phyloP scores from a whole-genome alignment of 2,113 vertebrate genomes.

The Amphiprion ocellaris region DNA sequence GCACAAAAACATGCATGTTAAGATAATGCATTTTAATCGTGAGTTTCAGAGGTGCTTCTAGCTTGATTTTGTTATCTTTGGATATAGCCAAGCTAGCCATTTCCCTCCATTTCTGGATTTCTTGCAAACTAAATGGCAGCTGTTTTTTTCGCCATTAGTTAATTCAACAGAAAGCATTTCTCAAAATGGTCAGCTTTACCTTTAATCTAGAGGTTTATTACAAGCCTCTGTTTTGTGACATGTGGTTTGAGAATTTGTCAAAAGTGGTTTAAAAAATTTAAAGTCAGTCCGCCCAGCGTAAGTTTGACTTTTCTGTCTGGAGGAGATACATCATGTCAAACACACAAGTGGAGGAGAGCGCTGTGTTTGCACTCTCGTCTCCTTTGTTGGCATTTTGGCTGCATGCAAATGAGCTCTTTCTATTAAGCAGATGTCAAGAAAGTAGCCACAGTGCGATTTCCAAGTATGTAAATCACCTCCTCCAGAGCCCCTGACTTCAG shows the following conservation, averaged over 20 bases:
- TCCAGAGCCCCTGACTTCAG: background rate
- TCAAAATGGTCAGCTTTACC: background rate
- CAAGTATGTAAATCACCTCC: constrained; percentile 56
- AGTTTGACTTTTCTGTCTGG: constrained; percentile 30
- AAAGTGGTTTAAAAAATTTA: background rate
- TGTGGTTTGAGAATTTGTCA: constrained; percentile 6
- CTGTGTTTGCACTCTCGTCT: constrained; percentile 37
- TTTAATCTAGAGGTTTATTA: constrained; percentile 1
- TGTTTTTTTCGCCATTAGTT: too few species aligned
- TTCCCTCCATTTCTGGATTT: too few species aligned
- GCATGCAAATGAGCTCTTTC: constrained; percentile 65
- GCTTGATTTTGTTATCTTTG: too few species aligned
- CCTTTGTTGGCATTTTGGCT: constrained; percentile 54
- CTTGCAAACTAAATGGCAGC: too few species aligned
- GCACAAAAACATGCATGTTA: too few species aligned
- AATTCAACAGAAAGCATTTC: too few species aligned
- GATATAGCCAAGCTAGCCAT: too few species aligned
- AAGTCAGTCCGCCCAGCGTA: background rate
- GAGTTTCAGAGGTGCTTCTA: too few species aligned
- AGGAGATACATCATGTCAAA: constrained; percentile 32
- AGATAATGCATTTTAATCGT: too few species aligned
- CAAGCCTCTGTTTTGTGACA: background rate
- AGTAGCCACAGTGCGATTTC: constrained; percentile 39
- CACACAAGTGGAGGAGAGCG: constrained; percentile 14
- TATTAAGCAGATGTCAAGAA: constrained; percentile 56